A percentile compares a stretch with the other conserved stretches of the same genome.
phyloP scores from a whole-genome alignment of 2,888 invertebrate species.

The Malacosoma neustria region DNA sequence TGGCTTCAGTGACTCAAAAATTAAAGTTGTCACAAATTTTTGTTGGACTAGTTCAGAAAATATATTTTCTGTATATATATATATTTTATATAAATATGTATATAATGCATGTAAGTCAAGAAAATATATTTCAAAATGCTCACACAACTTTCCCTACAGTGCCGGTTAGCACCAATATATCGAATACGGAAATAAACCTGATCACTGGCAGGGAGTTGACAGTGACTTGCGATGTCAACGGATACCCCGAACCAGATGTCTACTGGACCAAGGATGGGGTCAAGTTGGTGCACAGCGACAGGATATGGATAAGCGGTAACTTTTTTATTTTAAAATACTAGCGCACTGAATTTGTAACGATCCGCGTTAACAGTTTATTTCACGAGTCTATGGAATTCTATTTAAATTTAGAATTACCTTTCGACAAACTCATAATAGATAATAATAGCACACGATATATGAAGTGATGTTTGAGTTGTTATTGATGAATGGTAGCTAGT shows the following conservation, averaged over 20 bases:
- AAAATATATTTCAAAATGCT: not conserved
- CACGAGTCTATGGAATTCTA: no score
- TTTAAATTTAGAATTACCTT: no score
- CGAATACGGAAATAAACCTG: conserved; percentile 67
- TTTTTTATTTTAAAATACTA: not conserved
- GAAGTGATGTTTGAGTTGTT: no score
- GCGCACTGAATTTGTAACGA: no score
- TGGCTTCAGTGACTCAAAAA: no score
- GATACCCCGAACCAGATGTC: conserved; percentile 84
- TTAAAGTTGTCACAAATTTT: no score
- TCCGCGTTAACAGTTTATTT: no score
- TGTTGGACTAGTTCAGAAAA: no score
- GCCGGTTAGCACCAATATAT: conserved; percentile 79
- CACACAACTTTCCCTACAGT: conserved; percentile 42
- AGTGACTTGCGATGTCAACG: conserved; percentile 84
- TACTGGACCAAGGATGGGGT: conserved; percentile 87
- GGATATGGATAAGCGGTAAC: conserved; percentile 79
- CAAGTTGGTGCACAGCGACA: conserved; percentile 68
- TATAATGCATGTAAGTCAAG: not conserved
- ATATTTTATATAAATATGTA: not conserved
- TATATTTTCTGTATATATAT: not conserved
- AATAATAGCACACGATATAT: no score
- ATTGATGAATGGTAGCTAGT: no score
- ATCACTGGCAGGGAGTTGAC: conserved; percentile 80
- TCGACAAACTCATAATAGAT: no score